Conservation (phyloP, 2,888 invertebrate genomes). For the Mactromeris polynyma region DNA sequence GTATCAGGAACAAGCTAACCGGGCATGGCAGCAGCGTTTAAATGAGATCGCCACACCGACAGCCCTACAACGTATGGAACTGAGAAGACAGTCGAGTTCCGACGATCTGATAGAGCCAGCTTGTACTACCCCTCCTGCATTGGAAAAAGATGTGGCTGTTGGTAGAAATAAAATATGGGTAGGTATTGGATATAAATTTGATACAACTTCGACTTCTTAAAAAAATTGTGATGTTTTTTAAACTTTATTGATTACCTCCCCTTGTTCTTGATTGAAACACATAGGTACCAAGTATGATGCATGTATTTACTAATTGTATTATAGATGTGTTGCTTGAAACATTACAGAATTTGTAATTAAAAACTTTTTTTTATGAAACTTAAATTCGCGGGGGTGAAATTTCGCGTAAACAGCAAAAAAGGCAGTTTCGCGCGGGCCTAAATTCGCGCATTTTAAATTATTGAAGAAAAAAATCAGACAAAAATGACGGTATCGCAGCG, state of each 20-base stretch:
- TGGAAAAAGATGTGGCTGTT: slow-evolving; percentile 67
- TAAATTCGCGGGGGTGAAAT: too few relatives aligned
- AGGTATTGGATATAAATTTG: slow-evolving; percentile 39
- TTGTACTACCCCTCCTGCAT: slow-evolving; percentile 48
- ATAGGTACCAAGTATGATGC: not conserved
- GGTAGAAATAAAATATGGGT: slow-evolving; percentile 83
- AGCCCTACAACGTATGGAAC: slow-evolving; percentile 82
- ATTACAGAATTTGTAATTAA: too few relatives aligned
- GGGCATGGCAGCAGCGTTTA: slow-evolving; percentile 79
- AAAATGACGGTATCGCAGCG: too few relatives aligned
- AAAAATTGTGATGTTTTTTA: not conserved
- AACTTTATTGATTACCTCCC: not conserved
- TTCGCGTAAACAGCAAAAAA: too few relatives aligned
- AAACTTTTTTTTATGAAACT: too few relatives aligned
- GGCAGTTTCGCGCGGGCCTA: too few relatives aligned
- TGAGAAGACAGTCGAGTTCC: slow-evolving; percentile 76
- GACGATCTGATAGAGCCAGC: slow-evolving; percentile 64
- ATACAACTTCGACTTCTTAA: too few relatives aligned
- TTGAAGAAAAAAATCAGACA: too few relatives aligned
- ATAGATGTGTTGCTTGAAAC: too few relatives aligned
- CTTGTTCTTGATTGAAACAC: not conserved
- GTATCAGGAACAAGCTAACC: slow-evolving; percentile 81
- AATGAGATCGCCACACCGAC: slow-evolving; percentile 85
- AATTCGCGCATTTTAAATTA: too few relatives aligned
- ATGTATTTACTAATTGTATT: not conserved